phyloP scores from a whole-genome alignment of 1,140 invertebrate species.

The Meloidogyne floridensis region DNA sequence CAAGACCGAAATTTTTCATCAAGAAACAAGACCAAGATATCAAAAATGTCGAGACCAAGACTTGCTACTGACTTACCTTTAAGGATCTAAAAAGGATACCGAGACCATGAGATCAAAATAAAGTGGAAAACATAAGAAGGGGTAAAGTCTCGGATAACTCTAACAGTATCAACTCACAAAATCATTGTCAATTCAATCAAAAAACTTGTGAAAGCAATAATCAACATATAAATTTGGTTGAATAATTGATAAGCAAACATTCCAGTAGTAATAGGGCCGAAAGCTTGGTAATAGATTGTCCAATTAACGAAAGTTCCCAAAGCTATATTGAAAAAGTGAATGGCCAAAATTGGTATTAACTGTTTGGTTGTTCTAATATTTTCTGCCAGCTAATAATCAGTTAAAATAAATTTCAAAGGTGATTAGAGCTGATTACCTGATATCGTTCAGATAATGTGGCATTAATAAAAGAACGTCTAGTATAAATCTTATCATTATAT shows the following conservation, averaged over 20 bases:
- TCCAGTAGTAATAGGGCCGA: not conserved
- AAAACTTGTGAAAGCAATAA: not conserved
- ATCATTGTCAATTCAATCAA: slow-evolving; percentile 1
- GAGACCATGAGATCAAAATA: no score
- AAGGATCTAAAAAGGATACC: no score
- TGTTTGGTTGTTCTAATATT: slow-evolving; percentile 19
- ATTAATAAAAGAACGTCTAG: not conserved
- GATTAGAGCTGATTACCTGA: not conserved
- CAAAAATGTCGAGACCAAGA: no score
- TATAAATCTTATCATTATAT: not conserved
- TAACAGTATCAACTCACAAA: not conserved
- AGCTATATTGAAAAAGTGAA: slow-evolving; percentile 23
- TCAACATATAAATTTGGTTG: slow-evolving; percentile 7
- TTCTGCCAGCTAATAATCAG: slow-evolving; percentile 15
- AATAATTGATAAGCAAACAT: not conserved
- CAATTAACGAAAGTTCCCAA: slow-evolving; percentile 7
- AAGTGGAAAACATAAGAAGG: no score
- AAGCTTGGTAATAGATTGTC: not conserved
- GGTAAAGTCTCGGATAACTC: not conserved
- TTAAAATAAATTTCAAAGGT: not conserved
- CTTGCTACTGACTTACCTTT: no score
- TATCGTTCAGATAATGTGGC: not conserved
- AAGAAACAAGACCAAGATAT: no score
- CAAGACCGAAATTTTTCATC: no score
- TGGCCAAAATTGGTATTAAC: slow-evolving; percentile 10